phyloP scores from a whole-genome alignment of 2,113 vertebrate species.

The Strigops habroptila region DNA sequence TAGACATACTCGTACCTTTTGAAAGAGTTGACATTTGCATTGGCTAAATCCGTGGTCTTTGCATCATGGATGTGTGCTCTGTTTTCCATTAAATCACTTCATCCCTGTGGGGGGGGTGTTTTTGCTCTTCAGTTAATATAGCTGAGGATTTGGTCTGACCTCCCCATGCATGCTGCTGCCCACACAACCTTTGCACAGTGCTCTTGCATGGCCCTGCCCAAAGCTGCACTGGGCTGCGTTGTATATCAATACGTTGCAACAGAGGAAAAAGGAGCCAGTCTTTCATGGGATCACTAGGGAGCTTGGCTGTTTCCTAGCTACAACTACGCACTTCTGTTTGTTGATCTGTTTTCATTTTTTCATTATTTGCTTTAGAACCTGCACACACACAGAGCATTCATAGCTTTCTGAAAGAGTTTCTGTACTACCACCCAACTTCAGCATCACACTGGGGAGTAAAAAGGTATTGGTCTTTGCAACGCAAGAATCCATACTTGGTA shows the following conservation, averaged over 20 bases:
- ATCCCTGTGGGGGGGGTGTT: not conserved
- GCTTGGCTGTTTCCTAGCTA: not conserved
- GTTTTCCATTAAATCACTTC: not conserved
- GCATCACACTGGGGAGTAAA: not conserved
- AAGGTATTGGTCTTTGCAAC: accelerated
- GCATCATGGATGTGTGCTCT: not conserved
- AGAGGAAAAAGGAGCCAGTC: not conserved
- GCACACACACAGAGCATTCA: not conserved
- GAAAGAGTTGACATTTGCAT: not conserved
- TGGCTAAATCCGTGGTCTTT: not conserved
- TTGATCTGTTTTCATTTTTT: not conserved
- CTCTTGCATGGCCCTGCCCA: accelerated
- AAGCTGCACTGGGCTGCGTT: not conserved
- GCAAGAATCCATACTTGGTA: not conserved
- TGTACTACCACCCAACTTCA: not conserved
- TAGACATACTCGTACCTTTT: not conserved
- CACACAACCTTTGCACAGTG: accelerated
- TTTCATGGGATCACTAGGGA: not conserved
- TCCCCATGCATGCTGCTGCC: not conserved
- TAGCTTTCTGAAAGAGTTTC: not conserved
- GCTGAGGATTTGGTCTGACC: not conserved
- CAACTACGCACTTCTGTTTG: not conserved
- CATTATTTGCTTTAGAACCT: not conserved
- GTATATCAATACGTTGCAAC: accelerated
- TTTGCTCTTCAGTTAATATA: not conserved